Evolutionary conservation across 2,888 invertebrate species (phyloP), one percentile per base, ranked within the genome.

Genomic region (Drosophila antonietae): DNA sequence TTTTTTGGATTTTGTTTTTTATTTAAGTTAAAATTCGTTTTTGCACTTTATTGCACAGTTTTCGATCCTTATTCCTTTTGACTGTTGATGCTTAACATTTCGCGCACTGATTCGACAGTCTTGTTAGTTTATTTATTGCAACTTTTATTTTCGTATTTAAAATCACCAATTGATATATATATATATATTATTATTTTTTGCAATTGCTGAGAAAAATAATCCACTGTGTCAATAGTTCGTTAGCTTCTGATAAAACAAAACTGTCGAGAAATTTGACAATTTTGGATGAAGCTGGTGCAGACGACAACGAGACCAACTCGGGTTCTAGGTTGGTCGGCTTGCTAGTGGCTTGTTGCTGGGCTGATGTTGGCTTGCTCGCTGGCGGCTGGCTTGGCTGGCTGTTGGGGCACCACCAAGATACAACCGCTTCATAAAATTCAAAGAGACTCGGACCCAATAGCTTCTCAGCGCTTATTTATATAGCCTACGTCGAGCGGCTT

Each of bases 391-490:
- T 37, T 71, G 82, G 73, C 70, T 75, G 70, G 80, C 59, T 77
- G 73, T 73, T 70, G 82, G 75, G 87, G 77, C 83, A 86, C 88
- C 85, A 88, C 89, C 86, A 89, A 91, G 91, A 91, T 91, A 92
- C 92, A 91, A 92, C 92, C 92, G 92, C 92, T 92, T 92, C 92
- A 92, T 92, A 91, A 91, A 92, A 91, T 92, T 93, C 91, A 92
- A 92, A 93, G 93, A 93, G 93, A 93, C 92, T 92, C 92, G 92
- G 88, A 91, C 91, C 91, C 91, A 92, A 92, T 92, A 91, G 91
- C 92, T 91, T 91, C 91, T 92, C 92, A 90, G 92, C 92, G 92
- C 92, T 92, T 93, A 93, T 92, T 93, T 93, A 92, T 93, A 93
- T 93, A 93, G 93, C 93, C 93, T 93, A 91, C 92, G 92, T 88